Evolutionary conservation across 2,888 invertebrate species (phyloP), one percentile per base, ranked within the genome.

Genomic region (Dromius quadrimaculatus): DNA sequence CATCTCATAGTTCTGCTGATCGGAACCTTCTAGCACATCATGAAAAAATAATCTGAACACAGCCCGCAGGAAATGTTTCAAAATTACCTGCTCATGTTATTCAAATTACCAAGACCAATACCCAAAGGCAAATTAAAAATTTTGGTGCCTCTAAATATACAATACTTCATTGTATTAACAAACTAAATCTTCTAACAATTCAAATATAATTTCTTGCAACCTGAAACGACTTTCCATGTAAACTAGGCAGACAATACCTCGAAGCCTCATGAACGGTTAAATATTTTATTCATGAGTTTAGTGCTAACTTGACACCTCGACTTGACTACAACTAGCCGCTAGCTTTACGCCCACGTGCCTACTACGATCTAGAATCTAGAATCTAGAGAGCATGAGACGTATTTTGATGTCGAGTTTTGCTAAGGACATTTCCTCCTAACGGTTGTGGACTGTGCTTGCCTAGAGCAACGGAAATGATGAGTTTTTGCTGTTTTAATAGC

Each of bases 361-460:
- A n/a, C n/a, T n/a, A n/a, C n/a, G n/a, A n/a, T n/a, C n/a, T n/a
- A n/a, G n/a, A n/a, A n/a, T n/a, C 41, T 13, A 13, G 41, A 15
- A 41, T 41, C 13, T 41, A 6, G 41, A 41, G 9, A n/a, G 11
- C 36, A 13, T 13, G 4, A 4, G 11, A 41, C 41, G 41, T 15
- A 41, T 15, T n/a, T 15, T 15, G 41, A 36, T 36, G 36, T 36
- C 36, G 36, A 11, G 1, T 36, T 15, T 6, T n/a, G 38, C 20
- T 45, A 28, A 54, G 28, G 50, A 54, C 50, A 54, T 28, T 54
- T 54, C 50, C 50, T 54, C 6, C 4, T 54, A 54, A 54, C 50
- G 50, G 50, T 54, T 54, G 50, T 54, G 50, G 50, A 54, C 11
- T 54, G 50, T 54, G 50, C 28, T 6, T 28, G 50, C 50, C 20